Percentiles rank a stretch among this genome's conserved stretches.
Evolutionary conservation across 2,888 invertebrate genomes (phyloP).

Genomic region (Atethmia centrago): DNA sequence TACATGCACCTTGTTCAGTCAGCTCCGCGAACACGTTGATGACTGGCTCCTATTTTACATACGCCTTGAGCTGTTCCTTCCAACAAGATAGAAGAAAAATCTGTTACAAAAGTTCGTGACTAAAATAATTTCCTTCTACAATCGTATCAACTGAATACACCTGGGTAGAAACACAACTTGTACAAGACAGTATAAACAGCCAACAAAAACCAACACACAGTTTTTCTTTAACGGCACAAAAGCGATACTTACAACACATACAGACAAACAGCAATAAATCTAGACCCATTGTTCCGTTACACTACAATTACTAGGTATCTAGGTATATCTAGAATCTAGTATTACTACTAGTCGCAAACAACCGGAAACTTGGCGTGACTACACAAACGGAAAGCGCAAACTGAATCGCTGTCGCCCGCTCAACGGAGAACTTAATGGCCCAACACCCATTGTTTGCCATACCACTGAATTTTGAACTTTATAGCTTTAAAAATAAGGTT

Average conservation of each 20-base stretch:
- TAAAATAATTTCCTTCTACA: background rate
- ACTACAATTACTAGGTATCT: constrained; percentile 54
- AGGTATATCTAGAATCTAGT: constrained; percentile 46
- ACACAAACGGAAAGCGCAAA: constrained; percentile 62
- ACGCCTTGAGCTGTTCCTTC: too few relatives aligned
- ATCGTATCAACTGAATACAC: constrained; percentile 24
- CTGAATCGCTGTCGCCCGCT: constrained; percentile 63
- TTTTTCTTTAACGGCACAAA: constrained; percentile 39
- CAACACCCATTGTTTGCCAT: constrained; percentile 53
- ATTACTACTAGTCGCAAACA: constrained; percentile 55
- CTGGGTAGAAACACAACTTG: constrained; percentile 20
- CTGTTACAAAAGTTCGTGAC: background rate
- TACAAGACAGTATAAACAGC: constrained; percentile 46
- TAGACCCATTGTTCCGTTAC: constrained; percentile 52
- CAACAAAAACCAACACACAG: constrained; percentile 40
- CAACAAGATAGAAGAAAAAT: background rate
- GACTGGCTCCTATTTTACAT: too few relatives aligned
- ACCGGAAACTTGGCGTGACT: constrained; percentile 66
- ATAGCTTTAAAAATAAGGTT: background rate
- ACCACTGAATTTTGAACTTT: constrained; percentile 34
- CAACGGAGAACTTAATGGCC: constrained; percentile 63
- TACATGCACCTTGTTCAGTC: too few relatives aligned
- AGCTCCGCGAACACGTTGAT: too few relatives aligned
- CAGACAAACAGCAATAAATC: constrained; percentile 49
- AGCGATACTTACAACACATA: constrained; percentile 37